Evolutionary conservation across 2,888 invertebrate species (phyloP), one percentile per base, ranked within the genome.

Genomic region (Amblyjoppa proteus): DNA sequence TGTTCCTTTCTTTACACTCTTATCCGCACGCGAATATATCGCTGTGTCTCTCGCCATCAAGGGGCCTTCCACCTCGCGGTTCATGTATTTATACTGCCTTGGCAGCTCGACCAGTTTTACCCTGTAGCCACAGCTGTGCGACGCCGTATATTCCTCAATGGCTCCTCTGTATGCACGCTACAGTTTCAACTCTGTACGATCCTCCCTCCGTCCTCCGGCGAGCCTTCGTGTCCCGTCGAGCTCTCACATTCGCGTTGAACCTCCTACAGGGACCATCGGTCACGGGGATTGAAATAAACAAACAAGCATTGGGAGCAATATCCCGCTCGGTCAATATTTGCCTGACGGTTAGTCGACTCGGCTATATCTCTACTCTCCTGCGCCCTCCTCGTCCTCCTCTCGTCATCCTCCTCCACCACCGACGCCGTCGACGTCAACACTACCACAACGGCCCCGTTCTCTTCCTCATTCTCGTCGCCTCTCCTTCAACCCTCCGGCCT

Each of bases 231-330:
- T 20, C 68, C 25, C 58, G 45, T 31, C 74, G 13, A 49, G 31
- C 64, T 64, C 71, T 41, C 73, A 56, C 78, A 49, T 70, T 11
- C 38, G n/a, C 58, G 66, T 56, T 31, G 41, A 70, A 84, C 86
- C 87, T 86, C 86, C 87, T 86, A 84, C 87, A 88, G 89, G 87
- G 89, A 89, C 90, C 92, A 91, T 92, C 91, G 93, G 92, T 92
- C 93, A 93, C 89, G 90, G 88, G 91, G 91, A 93, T 93, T 92
- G 93, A 93, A 93, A 93, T 93, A 93, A 93, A 93, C 93, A 93
- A 93, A 93, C 93, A 94, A 91, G 92, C 93, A 93, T 93, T 91
- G 92, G 93, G 93, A 93, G 94, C 94, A 94, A 94, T 94, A 94
- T 94, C 93, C 93, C 91, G 90, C 93, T 93, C 91, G 92, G 93